Evolutionary conservation across 2,797 vertebrate species (phyloP).

Genomic region (Trachops cirrhosus): DNA sequence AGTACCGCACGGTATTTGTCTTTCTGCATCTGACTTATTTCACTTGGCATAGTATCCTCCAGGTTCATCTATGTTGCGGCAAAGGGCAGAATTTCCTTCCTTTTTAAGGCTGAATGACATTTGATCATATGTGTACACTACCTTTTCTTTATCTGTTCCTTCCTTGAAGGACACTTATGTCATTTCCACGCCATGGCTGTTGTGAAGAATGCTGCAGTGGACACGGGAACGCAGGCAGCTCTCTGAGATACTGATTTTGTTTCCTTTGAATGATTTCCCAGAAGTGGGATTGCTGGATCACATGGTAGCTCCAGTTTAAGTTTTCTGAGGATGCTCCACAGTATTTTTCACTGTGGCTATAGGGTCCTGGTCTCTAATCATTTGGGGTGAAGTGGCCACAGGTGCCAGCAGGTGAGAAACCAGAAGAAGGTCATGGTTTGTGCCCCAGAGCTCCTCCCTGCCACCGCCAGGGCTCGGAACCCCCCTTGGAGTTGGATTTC

Average conservation of each 20-base stretch:
- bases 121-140: not conserved
- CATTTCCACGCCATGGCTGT: not conserved
- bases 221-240: fast-evolving
- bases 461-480: fast-evolving
- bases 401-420: fast-evolving
- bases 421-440: not conserved
- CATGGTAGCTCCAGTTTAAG: not conserved
- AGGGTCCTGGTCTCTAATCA: not conserved
- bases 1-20: not conserved
- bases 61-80: not conserved
- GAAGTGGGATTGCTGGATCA: not conserved
- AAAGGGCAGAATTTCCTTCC: not conserved
- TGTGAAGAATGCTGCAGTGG: not conserved
- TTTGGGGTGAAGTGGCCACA: not conserved
- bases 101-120: not conserved
- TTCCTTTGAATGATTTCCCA: not conserved
- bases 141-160: not conserved
- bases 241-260: not conserved
- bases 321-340: not conserved
- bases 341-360: not conserved
- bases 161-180: not conserved
- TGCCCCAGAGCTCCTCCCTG: not conserved
- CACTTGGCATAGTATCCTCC: not conserved
- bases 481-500: not conserved
- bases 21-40: not conserved